Conservation (phyloP, 2,888 invertebrate genomes). For the Drosophila phalerata region DNA sequence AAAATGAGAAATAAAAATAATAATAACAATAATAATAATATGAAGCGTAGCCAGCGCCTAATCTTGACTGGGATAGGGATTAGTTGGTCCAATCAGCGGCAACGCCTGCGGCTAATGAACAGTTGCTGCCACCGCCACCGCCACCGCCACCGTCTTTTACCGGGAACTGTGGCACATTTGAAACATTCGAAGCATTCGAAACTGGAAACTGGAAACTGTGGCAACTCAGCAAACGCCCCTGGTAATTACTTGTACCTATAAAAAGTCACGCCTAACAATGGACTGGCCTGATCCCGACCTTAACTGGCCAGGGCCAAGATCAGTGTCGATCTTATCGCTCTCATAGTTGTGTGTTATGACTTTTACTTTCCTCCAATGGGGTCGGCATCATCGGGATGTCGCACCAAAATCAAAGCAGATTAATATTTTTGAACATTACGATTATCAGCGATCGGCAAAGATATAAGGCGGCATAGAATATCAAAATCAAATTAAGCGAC, state of each 20-base stretch:
- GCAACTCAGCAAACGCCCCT: conserved; percentile 50
- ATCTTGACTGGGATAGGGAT: conserved; percentile 70
- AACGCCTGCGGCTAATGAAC: conserved; percentile 82
- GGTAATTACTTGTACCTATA: conserved; percentile 72
- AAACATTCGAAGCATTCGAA: conserved; percentile 1
- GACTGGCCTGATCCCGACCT: conserved; percentile 27
- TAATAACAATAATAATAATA: conserved; percentile 37
- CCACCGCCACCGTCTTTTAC: conserved; percentile 48
- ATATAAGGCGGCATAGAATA: conserved; percentile 61
- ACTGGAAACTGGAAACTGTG: conserved; percentile 18
- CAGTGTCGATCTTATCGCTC: conserved; percentile 64
- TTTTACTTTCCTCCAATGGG: conserved; percentile 72
- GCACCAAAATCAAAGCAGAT: conserved; percentile 76
- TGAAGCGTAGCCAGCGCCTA: conserved; percentile 53
- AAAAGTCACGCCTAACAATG: conserved; percentile 74
- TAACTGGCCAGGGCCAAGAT: conserved; percentile 28
- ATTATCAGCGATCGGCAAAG: conserved; percentile 63
- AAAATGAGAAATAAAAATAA: conserved; percentile 10
- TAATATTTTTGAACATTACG: conserved; percentile 52
- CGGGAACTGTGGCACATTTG: conserved; percentile 45
- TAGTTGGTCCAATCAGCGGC: conserved; percentile 81
- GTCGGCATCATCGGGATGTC: conserved; percentile 48
- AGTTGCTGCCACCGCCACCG: conserved; percentile 2
- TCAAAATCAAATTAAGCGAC: conserved; percentile 72
- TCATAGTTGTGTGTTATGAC: conserved; percentile 70